Evolutionary conservation across 2,113 vertebrate genomes (phyloP).

Genomic region (Myotis davidii): DNA sequence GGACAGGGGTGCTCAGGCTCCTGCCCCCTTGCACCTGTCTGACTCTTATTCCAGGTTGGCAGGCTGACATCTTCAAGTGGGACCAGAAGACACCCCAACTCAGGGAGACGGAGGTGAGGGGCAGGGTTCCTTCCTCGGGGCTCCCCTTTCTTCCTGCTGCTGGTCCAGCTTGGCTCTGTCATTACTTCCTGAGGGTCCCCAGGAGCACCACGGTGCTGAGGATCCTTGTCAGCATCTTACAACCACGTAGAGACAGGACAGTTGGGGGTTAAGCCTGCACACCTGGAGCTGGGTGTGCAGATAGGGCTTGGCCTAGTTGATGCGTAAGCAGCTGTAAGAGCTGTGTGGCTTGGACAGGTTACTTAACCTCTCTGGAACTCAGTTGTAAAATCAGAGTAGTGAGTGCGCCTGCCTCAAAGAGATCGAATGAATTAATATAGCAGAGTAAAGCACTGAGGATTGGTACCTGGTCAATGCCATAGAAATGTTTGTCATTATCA

Average conservation of each 20-base stretch:
- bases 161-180: background rate
- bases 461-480: background rate
- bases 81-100: slow-evolving; percentile 18
- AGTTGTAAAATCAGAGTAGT: background rate
- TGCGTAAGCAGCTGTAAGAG: no score
- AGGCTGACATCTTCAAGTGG: background rate
- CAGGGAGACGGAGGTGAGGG: slow-evolving; percentile 62
- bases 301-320: background rate
- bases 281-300: background rate
- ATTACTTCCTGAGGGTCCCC: background rate
- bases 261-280: background rate
- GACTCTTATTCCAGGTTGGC: slow-evolving; percentile 44
- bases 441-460: background rate
- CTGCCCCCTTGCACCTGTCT: background rate
- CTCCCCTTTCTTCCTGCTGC: background rate
- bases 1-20: background rate
- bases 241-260: accelerated
- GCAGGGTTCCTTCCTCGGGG: background rate
- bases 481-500: background rate
- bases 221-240: background rate
- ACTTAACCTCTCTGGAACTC: background rate
- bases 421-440: background rate
- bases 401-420: background rate
- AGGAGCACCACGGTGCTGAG: accelerated
- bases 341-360: background rate